These are phyloP conservation scores for Semnornis frantzii DNA, from an alignment of 2,113 vertebrate genomes.

Conservation along the genomic window DNA sequence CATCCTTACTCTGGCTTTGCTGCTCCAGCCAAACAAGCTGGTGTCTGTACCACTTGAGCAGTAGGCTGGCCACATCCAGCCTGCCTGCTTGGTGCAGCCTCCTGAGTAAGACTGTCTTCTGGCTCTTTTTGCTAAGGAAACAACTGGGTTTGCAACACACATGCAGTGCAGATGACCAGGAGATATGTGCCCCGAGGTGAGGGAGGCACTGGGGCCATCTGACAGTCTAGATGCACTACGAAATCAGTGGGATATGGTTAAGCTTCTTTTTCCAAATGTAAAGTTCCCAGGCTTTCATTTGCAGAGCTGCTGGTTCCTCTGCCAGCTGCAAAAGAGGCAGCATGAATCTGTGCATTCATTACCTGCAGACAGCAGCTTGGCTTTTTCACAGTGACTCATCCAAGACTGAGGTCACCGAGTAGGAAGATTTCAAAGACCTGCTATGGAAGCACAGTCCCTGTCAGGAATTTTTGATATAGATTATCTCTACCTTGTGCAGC, in stretches of 20 bases:
- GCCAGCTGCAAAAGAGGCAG: neutral
- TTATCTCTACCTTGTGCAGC: constrained; percentile 37
- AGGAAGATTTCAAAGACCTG: constrained; percentile 47
- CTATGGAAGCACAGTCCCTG: constrained; percentile 29
- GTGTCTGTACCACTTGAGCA: neutral
- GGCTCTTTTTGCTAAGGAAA: neutral
- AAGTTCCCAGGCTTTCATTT: constrained; percentile 28
- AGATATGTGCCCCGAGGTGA: neutral
- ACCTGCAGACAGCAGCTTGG: constrained; percentile 22
- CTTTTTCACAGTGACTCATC: constrained; percentile 40
- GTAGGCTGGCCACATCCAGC: neutral
- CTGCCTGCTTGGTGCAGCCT: neutral
- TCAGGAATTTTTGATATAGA: constrained; percentile 63
- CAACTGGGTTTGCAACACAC: neutral
- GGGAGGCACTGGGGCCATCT: constrained; percentile 12
- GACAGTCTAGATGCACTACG: neutral
- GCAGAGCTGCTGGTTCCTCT: neutral
- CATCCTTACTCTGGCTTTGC: neutral
- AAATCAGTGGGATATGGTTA: constrained; percentile 23
- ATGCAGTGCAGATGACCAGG: neutral
- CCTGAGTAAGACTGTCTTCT: neutral
- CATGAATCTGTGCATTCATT: constrained; percentile 49
- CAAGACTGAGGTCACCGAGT: constrained; percentile 50
- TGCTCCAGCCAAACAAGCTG: neutral
- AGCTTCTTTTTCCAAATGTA: constrained; percentile 31